Percentiles rank a stretch among this genome's conserved stretches.
phyloP scores from a whole-genome alignment of 30 jellyfish, hydroid and myxozoan species.

The Calvadosia cruxmelitensis region DNA sequence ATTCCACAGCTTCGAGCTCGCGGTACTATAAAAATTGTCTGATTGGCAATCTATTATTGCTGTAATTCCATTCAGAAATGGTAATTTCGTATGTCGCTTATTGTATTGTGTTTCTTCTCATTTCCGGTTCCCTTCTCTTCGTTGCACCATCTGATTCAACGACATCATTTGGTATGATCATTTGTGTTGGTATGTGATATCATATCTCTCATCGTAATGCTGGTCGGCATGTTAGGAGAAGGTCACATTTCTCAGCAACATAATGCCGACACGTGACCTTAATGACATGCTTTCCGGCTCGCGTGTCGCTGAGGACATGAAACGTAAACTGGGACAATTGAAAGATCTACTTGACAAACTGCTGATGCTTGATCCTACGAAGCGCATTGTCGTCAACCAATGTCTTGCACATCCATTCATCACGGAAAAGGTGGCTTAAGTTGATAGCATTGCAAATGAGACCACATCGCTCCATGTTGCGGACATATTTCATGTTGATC shows the following conservation, averaged over 20 bases:
- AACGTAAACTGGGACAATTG: conserved; percentile 84
- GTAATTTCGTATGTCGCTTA: no score
- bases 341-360: conserved; percentile 90
- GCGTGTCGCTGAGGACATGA: conserved; percentile 54
- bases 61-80: no score
- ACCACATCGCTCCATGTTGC: no score
- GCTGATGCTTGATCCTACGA: conserved; percentile 84
- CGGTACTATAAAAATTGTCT: no score
- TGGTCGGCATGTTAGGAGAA: conserved; percentile 65
- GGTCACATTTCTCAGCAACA: conserved; percentile 66
- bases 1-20: no score
- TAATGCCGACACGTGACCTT: conserved; percentile 55
- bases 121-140: background rate
- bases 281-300: conserved; percentile 54
- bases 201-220: no score
- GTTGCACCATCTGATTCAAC: no score
- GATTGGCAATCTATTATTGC: no score
- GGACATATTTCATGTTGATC: no score
- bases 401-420: conserved; percentile 85
- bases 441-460: no score
- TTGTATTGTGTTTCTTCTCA: background rate
- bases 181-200: no score
- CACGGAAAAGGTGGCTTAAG: conserved; percentile 61
- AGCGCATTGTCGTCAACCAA: conserved; percentile 78
- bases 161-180: no score